These are phyloP conservation scores for Pedetes capensis DNA, from an alignment of 2,113 vertebrate genomes.

Conservation along the genomic window DNA sequence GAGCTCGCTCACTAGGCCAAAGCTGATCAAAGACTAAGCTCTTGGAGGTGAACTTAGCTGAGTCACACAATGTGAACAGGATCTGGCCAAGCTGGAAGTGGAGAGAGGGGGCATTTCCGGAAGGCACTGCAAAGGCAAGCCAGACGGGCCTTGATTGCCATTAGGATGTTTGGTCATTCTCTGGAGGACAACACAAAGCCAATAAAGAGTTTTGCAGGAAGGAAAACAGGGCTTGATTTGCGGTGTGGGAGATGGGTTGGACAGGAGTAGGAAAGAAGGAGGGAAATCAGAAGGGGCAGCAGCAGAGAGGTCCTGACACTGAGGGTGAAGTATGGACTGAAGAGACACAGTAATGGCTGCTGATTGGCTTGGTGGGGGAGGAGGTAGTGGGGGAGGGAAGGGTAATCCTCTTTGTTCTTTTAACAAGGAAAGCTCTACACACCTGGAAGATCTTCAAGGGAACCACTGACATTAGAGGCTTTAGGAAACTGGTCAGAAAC, in stretches of 20 bases:
- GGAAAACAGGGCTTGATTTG: not conserved
- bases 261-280: not conserved
- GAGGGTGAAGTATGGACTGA: not conserved
- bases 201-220: not conserved
- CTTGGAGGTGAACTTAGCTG: not conserved
- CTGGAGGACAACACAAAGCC: not conserved
- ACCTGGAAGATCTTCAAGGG: not conserved
- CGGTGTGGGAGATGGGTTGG: not conserved
- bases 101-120: not conserved
- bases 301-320: not conserved
- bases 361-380: not conserved
- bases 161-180: not conserved
- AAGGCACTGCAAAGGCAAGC: not conserved
- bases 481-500: not conserved
- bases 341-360: not conserved
- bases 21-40: not conserved
- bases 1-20: too few relatives aligned
- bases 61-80: not conserved
- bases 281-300: not conserved
- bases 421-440: not conserved
- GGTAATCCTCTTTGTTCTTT: not conserved
- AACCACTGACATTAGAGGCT: not conserved
- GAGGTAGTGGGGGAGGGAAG: fast-evolving
- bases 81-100: not conserved
- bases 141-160: not conserved